A percentile compares a stretch with the other conserved stretches of the same genome.
Evolutionary conservation across 2,797 vertebrate genomes (phyloP).

Genomic region (Darevskia nairensis): DNA sequence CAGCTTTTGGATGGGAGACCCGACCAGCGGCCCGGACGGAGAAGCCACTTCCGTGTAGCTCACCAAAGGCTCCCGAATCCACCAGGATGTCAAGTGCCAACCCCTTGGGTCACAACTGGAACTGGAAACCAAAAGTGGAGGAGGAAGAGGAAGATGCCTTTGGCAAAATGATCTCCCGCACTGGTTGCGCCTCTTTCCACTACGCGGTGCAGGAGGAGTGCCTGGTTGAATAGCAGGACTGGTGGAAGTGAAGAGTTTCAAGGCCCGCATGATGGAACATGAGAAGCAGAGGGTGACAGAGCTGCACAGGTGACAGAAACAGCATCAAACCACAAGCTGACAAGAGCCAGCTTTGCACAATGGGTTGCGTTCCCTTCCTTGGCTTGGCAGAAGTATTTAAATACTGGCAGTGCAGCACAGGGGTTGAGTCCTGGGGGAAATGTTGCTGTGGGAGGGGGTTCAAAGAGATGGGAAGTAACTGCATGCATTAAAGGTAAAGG

Average conservation of each 20-base stretch:
- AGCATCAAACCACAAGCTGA: slow-evolving; percentile 51
- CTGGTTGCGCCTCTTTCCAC: slow-evolving; percentile 87
- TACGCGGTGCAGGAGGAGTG: slow-evolving; percentile 86
- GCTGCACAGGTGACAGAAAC: slow-evolving; percentile 54
- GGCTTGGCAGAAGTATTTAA: not conserved
- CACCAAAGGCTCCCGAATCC: not conserved
- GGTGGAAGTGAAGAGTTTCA: slow-evolving; percentile 87
- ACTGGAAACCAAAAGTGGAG: slow-evolving; percentile 44
- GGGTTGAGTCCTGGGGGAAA: not conserved
- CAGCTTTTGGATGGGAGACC: not conserved
- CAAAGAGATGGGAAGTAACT: not conserved
- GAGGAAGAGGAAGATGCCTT: slow-evolving; percentile 87
- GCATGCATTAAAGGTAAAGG: too few species aligned
- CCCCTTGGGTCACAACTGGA: slow-evolving; percentile 81
- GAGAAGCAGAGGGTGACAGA: slow-evolving; percentile 78
- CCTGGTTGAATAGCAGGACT: too few species aligned
- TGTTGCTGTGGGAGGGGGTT: not conserved
- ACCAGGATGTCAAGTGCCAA: slow-evolving; percentile 71
- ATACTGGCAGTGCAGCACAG: not conserved
- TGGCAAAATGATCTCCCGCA: slow-evolving; percentile 86
- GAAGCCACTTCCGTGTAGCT: too few species aligned
- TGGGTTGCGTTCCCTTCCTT: fast-evolving
- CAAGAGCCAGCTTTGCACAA: too few species aligned
- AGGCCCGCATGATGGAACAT: slow-evolving; percentile 87
- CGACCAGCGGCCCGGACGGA: fast-evolving